Conservation (phyloP, 2,797 vertebrate species). For the Sebastes nivosus region DNA sequence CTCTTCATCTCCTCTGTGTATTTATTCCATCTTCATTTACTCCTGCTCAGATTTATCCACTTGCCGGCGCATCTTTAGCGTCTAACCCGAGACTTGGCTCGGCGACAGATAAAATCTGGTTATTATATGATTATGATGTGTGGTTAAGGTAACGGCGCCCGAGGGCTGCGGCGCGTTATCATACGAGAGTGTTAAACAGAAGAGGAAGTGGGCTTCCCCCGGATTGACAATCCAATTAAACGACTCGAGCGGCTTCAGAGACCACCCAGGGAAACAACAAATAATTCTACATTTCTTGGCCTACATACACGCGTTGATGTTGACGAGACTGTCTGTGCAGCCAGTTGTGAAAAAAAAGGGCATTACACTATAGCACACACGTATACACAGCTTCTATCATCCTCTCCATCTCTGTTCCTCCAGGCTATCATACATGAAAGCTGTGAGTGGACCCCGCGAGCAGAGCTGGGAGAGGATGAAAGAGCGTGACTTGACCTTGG, state of each 20-base stretch:
- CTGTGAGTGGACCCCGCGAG: conserved; percentile 3
- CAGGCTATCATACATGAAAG: conserved; percentile 24
- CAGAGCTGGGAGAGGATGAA: conserved; percentile 29
- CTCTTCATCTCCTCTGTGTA: not conserved
- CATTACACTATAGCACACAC: not conserved
- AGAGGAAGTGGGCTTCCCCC: conserved; percentile 61
- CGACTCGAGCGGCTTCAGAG: conserved; percentile 55
- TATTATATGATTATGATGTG: conserved; percentile 63
- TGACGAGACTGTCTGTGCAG: not conserved
- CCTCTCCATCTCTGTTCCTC: conserved; percentile 25
- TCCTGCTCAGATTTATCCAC: conserved; percentile 20
- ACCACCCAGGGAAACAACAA: conserved; percentile 61
- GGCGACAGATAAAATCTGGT: conserved; percentile 55
- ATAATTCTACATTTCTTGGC: conserved; percentile 24
- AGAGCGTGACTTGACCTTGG: conserved; percentile 51
- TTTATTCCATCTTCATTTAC: conserved; percentile 35
- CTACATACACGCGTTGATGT: conserved; percentile 25
- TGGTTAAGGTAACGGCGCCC: conserved; percentile 65
- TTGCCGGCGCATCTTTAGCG: conserved; percentile 41
- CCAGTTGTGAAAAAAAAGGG: not conserved
- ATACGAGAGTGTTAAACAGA: conserved; percentile 52
- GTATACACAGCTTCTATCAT: conserved; percentile 17
- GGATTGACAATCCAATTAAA: conserved; percentile 81
- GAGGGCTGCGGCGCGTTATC: conserved; percentile 45
- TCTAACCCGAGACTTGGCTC: conserved; percentile 36